Evolutionary conservation across 2,888 invertebrate species (phyloP).

Genomic region (Nyleta sp.): DNA sequence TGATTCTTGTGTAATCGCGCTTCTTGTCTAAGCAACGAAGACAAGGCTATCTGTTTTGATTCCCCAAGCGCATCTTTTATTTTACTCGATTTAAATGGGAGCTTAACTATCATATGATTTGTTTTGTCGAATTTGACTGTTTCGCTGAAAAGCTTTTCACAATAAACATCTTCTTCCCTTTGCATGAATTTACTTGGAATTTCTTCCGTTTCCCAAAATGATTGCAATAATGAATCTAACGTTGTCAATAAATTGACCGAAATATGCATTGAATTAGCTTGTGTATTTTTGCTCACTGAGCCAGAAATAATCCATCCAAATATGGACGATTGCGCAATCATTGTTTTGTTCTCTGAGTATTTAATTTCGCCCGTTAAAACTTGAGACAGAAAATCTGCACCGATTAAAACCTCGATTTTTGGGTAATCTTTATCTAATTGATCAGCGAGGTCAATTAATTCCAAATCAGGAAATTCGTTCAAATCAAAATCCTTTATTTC

Average conservation of each 20-base stretch:
- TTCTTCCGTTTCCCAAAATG: neutral
- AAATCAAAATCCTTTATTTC: neutral
- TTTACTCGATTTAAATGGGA: neutral
- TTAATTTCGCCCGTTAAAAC: neutral
- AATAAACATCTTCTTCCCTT: neutral
- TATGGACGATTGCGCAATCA: neutral
- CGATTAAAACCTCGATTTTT: neutral
- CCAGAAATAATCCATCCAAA: neutral
- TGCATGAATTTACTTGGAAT: neutral
- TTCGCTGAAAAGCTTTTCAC: neutral
- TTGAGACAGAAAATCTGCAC: neutral
- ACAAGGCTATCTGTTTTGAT: neutral
- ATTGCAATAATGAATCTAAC: neutral
- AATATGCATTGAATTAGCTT: neutral
- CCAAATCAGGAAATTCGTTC: neutral
- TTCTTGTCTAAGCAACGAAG: neutral
- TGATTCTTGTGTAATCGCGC: neutral
- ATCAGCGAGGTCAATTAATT: neutral
- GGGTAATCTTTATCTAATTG: neutral
- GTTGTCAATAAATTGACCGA: neutral
- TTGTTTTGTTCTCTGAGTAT: neutral
- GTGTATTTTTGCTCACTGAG: neutral
- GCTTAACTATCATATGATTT: neutral
- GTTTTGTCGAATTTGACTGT: neutral
- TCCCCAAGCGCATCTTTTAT: neutral